These are phyloP conservation scores for Anser cygnoides DNA, from an alignment of 2,113 vertebrate species.

Conservation along the genomic window DNA sequence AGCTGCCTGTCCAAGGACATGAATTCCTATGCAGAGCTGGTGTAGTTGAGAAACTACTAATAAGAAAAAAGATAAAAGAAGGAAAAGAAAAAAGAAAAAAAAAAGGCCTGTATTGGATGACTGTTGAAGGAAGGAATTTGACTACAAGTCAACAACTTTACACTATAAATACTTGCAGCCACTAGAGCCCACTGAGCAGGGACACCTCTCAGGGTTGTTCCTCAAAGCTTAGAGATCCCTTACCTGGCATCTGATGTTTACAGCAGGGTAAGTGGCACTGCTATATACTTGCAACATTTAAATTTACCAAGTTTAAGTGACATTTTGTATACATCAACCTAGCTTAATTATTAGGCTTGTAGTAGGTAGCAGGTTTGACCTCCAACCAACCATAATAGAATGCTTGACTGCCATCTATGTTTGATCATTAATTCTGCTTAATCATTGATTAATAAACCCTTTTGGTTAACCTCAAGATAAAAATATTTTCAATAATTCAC, in stretches of 20 bases:
- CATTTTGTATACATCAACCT: not conserved
- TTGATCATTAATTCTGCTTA: not conserved
- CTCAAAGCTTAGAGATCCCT: not conserved
- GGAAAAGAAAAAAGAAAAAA: not conserved
- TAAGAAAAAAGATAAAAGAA: not conserved
- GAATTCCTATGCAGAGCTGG: not conserved
- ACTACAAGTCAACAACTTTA: not conserved
- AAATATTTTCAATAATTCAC: not conserved
- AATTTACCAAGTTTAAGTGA: not conserved
- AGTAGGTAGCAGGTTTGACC: not conserved
- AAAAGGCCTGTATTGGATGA: not conserved
- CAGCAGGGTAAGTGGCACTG: not conserved
- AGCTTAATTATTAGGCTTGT: not conserved
- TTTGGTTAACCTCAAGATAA: not conserved
- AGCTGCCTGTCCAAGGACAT: not conserved
- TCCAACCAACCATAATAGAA: not conserved
- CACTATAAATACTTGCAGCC: not conserved
- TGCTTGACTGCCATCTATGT: not conserved
- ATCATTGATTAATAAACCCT: not conserved
- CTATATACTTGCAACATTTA: not conserved
- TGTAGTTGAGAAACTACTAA: not conserved
- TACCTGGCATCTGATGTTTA: not conserved
- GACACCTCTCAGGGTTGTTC: not conserved
- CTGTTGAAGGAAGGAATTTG: not conserved
- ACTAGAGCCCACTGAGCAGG: not conserved